Evolutionary conservation across 2,797 vertebrate genomes (phyloP), one percentile per base, ranked within the genome.

Genomic region (Eospalax fontanierii): DNA sequence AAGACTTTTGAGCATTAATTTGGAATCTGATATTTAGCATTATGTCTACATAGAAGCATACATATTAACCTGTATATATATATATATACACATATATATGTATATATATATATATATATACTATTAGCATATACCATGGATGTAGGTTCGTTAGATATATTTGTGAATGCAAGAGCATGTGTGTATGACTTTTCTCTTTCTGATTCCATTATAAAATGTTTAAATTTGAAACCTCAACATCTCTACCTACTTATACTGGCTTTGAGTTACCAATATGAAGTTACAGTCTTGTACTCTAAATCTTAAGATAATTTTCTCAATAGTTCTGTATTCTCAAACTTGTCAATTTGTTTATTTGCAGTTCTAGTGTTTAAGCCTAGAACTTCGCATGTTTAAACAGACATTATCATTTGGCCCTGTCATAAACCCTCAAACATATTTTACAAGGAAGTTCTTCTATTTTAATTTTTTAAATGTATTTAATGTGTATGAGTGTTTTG

Each of bases 391-490:
- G 16, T 50, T 73, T 18, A 66, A 35, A 8, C 9, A 76, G 16
- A 24, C 35, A 6, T 9, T 79, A 0, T 26, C 6, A 30, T 16
- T 61, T 22, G 66, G 50, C 28, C 19, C 63, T 9, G 22, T 8
- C 10, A 2, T 3, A 22, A 4, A 0, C 10, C 11, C 87, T 5
- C 40, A 70, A 35, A 40, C 28, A 75, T 83, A 24, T 43, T 94
- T 93, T 88, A 24, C 70, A 80, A 50, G 43, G 16, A 18, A 91
- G 9, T 21, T 76, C 14, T 89, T 66, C 14, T 61, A 73, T 90
- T 75, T 54, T 54, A 54, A 54, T 15, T 15, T 9, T 54, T 50
- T 50, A 6, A 50, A 50, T 50, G 6, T 54, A 54, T 54, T 54
- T 10, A 54, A 54, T 54, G 50, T 15, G 14, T 14, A 54, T 9